phyloP scores from a whole-genome alignment of 1,140 invertebrate species.

The Megathymus violae region DNA sequence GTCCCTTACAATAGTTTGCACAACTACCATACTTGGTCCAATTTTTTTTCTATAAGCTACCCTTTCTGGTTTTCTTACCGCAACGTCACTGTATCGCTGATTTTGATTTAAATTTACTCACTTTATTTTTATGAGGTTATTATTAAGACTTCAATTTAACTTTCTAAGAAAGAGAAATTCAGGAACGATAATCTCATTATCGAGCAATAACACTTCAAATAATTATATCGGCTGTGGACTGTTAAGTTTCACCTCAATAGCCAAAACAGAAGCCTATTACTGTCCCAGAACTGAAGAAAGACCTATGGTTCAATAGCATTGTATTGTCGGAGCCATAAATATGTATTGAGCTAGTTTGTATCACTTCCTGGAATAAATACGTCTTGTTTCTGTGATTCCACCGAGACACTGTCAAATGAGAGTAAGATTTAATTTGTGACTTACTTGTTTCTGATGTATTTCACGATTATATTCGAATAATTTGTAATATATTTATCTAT shows the following conservation, averaged over 20 bases:
- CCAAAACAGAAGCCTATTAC: conserved; percentile 11
- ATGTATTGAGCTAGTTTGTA: conserved; percentile 3
- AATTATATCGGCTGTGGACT: conserved; percentile 23
- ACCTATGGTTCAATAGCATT: conserved; percentile 7
- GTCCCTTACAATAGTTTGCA: too few species aligned
- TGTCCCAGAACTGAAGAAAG: conserved; percentile 6
- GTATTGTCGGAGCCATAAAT: conserved; percentile 20
- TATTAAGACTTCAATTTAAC: conserved; percentile 21
- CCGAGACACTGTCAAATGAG: too few species aligned
- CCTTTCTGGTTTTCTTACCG: conserved; percentile 29
- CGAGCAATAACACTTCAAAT: conserved; percentile 31
- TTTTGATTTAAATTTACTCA: conserved; percentile 33
- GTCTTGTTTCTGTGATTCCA: too few species aligned
- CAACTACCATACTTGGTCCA: too few species aligned
- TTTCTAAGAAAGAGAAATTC: conserved; percentile 34
- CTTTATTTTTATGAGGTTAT: conserved; percentile 23
- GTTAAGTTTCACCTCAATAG: conserved; percentile 23
- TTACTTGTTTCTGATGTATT: too few species aligned
- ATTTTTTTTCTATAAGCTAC: too few species aligned
- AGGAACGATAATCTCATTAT: conserved; percentile 30
- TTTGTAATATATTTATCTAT: too few species aligned
- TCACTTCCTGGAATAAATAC: conserved; percentile 6
- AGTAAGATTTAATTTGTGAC: too few species aligned
- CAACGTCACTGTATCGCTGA: conserved; percentile 19
- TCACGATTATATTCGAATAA: too few species aligned